Evolutionary conservation across 2,888 invertebrate genomes (phyloP).

Genomic region (Gonocerus acuteangulatus): DNA sequence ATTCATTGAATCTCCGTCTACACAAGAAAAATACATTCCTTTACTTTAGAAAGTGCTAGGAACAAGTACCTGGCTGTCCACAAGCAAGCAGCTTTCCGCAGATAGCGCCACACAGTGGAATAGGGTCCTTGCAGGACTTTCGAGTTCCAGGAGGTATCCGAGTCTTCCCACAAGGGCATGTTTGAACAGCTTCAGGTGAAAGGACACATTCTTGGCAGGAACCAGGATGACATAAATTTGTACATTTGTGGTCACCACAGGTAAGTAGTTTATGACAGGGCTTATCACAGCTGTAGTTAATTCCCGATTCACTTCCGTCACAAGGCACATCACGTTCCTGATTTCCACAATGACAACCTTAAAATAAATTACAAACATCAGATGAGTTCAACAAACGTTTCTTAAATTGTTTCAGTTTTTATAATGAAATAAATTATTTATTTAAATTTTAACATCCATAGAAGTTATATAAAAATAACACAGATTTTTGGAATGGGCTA

Average conservation of each 20-base stretch:
- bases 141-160: slow-evolving; percentile 50
- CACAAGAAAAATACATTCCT: too few species aligned
- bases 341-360: slow-evolving; percentile 65
- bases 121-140: slow-evolving; percentile 66
- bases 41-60: too few species aligned
- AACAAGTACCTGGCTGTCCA: slow-evolving; percentile 46
- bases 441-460: too few species aligned
- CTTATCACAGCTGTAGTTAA: slow-evolving; percentile 50
- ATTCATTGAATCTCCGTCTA: too few species aligned
- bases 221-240: slow-evolving; percentile 58
- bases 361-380: slow-evolving; percentile 34
- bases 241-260: slow-evolving; percentile 66
- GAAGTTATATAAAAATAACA: too few species aligned
- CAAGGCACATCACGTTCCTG: slow-evolving; percentile 56
- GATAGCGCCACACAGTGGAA: slow-evolving; percentile 68
- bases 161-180: slow-evolving; percentile 71
- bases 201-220: slow-evolving; percentile 53
- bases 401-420: too few species aligned
- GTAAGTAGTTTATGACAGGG: slow-evolving; percentile 53
- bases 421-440: too few species aligned
- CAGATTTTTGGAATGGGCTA: too few species aligned
- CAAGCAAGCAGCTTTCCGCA: slow-evolving; percentile 46
- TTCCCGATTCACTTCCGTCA: slow-evolving; percentile 44
- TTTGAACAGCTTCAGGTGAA: slow-evolving; percentile 54
- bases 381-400: too few species aligned